Evolutionary conservation across 2,113 vertebrate species (phyloP).

Genomic region (Nerophis ophidion): DNA sequence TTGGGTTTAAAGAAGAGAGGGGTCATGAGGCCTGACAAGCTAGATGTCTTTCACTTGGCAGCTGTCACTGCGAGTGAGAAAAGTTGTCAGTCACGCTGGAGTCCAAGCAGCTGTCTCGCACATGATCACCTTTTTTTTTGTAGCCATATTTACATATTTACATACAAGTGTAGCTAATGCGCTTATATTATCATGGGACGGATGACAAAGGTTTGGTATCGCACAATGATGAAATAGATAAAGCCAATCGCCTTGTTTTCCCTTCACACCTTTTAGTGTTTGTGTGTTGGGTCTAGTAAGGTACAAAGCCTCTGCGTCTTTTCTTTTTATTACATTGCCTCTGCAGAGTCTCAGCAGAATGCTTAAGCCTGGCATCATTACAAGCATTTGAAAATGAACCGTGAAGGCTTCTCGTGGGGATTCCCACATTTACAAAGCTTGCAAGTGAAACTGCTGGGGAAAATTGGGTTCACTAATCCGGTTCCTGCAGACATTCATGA

Average conservation of each 20-base stretch:
- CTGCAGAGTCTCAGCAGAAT: slow-evolving; percentile 2
- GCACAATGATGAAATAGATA: no score
- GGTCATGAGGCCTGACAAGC: slow-evolving; percentile 37
- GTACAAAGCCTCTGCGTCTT: not conserved
- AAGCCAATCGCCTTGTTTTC: no score
- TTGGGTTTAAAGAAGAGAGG: slow-evolving; percentile 18
- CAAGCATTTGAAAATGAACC: slow-evolving; percentile 46
- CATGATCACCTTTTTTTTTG: slow-evolving; percentile 7
- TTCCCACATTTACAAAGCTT: slow-evolving; percentile 45
- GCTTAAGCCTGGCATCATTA: slow-evolving; percentile 44
- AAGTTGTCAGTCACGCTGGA: slow-evolving; percentile 35
- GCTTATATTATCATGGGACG: no score
- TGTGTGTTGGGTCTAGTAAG: not conserved
- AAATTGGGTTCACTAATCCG: slow-evolving; percentile 32
- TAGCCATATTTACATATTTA: no score
- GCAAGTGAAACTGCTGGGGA: slow-evolving; percentile 27
- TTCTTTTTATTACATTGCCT: not conserved
- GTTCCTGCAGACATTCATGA: slow-evolving; percentile 25
- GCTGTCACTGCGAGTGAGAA: slow-evolving; percentile 35
- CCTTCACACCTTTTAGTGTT: not conserved
- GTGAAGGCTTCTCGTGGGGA: slow-evolving; percentile 32
- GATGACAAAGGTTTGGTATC: no score
- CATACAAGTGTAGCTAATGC: no score
- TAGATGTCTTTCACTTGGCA: slow-evolving; percentile 38
- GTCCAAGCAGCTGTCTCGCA: slow-evolving; percentile 17